These are phyloP conservation scores for Hippopotamus amphibius DNA, from an alignment of 2,113 vertebrate species.

Conservation along the genomic window DNA sequence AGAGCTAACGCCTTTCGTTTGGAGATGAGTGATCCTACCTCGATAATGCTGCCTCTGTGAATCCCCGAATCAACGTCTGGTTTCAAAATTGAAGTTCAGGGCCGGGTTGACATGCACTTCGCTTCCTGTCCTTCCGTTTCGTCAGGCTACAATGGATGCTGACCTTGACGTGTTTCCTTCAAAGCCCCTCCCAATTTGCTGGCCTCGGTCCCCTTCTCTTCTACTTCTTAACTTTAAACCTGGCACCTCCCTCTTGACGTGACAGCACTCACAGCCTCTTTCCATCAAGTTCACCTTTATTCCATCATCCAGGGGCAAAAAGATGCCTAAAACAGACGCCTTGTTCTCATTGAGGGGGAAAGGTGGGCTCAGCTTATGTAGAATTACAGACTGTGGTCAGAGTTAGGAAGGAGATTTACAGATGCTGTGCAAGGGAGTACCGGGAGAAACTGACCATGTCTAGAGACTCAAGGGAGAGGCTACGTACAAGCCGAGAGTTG, in stretches of 20 bases:
- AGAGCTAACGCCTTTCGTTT: not conserved
- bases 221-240: not conserved
- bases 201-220: not conserved
- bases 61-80: not conserved
- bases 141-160: not conserved
- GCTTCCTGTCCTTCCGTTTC: not conserved
- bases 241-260: not conserved
- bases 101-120: not conserved
- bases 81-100: not conserved
- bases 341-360: not conserved
- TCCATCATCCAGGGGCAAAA: not conserved
- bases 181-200: not conserved
- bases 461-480: not conserved
- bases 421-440: not conserved
- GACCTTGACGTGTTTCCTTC: not conserved
- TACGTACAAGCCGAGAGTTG: not conserved
- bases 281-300: not conserved
- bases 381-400: not conserved
- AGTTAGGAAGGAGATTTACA: not conserved
- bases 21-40: not conserved
- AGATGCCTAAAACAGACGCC: not conserved
- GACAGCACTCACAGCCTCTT: not conserved
- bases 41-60: not conserved
- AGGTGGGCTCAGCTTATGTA: not conserved
- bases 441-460: not conserved